These are phyloP conservation scores for Chiroxiphia lanceolata DNA, from an alignment of 2,797 vertebrate species.

Conservation along the genomic window DNA sequence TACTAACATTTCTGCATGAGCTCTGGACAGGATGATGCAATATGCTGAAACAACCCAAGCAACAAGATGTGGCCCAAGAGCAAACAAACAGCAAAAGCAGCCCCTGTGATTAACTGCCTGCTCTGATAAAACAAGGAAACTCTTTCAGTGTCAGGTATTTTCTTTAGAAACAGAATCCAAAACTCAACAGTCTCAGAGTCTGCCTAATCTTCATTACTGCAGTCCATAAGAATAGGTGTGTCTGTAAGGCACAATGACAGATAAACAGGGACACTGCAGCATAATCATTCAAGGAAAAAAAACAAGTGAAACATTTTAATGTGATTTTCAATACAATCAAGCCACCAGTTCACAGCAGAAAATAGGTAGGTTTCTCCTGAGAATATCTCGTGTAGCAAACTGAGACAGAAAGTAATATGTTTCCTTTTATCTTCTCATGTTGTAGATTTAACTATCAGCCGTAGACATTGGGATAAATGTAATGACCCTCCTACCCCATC, in stretches of 20 bases:
- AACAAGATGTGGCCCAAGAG: not conserved
- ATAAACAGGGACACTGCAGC: not conserved
- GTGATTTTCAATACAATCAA: not conserved
- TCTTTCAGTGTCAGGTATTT: not conserved
- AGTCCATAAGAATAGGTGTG: not conserved
- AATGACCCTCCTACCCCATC: not conserved
- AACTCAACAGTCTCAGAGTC: not conserved
- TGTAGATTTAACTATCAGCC: not conserved
- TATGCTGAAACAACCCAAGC: not conserved
- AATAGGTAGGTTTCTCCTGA: not conserved
- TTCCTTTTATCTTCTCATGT: not conserved
- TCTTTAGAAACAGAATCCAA: not conserved
- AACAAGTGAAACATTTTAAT: not conserved
- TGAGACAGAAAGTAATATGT: not conserved
- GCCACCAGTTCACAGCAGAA: not conserved
- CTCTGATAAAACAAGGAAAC: not conserved
- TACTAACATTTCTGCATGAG: constrained; percentile 51
- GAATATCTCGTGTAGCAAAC: not conserved
- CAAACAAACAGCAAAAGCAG: not conserved
- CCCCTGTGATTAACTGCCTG: not conserved
- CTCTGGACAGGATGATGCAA: constrained; percentile 28
- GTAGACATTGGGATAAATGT: not conserved
- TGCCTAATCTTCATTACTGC: not conserved
- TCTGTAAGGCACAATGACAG: not conserved
- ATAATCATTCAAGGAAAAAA: not conserved